A percentile compares a stretch with the other conserved stretches of the same genome.
These are phyloP conservation scores for Neuroterus valhalla DNA, from an alignment of 1,140 invertebrate species.

Conservation along the genomic window DNA sequence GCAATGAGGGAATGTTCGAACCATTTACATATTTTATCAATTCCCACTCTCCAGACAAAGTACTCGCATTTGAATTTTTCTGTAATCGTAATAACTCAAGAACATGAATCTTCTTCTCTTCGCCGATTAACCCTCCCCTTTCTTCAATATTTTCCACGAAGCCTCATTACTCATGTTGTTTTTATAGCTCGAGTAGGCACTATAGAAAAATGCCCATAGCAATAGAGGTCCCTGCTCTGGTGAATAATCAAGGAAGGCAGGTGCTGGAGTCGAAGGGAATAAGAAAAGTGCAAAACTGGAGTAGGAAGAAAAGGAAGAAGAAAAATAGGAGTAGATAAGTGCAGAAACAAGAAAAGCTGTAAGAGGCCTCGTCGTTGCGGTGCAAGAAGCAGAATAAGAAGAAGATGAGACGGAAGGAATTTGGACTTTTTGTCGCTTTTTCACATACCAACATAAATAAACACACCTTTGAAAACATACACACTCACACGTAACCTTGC, in stretches of 20 bases:
- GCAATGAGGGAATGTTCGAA: too few species aligned
- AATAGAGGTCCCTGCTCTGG: conserved; percentile 17
- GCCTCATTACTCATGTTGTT: neutral
- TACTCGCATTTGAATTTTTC: neutral
- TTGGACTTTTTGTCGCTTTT: conserved; percentile 23
- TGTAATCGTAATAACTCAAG: conserved; percentile 18
- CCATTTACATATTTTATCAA: too few species aligned
- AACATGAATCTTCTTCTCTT: conserved; percentile 8
- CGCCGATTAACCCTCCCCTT: neutral
- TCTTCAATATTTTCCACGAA: neutral
- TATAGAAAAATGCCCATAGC: neutral
- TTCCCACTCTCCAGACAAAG: too few species aligned
- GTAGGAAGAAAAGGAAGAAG: conserved; percentile 25
- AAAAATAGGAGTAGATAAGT: conserved; percentile 9
- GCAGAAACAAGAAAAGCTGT: conserved; percentile 23
- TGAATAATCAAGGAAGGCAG: conserved; percentile 27
- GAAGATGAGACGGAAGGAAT: conserved; percentile 21
- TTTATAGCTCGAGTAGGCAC: conserved; percentile 5
- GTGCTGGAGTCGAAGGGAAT: neutral
- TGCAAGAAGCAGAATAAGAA: conserved; percentile 30
- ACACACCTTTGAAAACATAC: too few species aligned
- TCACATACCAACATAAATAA: neutral
- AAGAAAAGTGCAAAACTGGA: conserved; percentile 17
- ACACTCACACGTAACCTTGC: too few species aligned
- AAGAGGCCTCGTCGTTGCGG: conserved; percentile 22